These are phyloP conservation scores for Dendronephthya gigantea DNA, from an alignment of 64 coral and sea anemone species.

Conservation along the genomic window DNA sequence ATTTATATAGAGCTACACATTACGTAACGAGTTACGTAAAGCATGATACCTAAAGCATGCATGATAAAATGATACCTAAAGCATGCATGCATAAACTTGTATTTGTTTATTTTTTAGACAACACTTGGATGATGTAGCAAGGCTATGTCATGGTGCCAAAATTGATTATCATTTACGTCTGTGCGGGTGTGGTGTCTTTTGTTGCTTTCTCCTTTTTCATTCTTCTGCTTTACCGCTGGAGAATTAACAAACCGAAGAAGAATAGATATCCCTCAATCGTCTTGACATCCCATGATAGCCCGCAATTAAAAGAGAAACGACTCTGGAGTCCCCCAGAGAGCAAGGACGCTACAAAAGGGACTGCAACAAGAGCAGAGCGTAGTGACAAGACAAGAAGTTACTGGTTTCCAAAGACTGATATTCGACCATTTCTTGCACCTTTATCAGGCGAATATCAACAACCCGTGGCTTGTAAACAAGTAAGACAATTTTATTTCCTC, in stretches of 20 bases:
- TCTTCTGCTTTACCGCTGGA: not conserved
- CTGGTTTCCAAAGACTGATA: constrained; percentile 18
- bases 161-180: not conserved
- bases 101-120: no score
- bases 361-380: not conserved
- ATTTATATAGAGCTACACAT: no score
- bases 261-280: constrained; percentile 2
- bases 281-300: constrained; percentile 4
- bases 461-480: not conserved
- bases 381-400: constrained; percentile 11
- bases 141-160: not conserved
- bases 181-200: not conserved
- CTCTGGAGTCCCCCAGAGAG: not conserved
- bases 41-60: no score
- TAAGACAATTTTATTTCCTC: not conserved
- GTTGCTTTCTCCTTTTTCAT: not conserved
- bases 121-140: not conserved
- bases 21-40: no score
- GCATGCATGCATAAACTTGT: no score
- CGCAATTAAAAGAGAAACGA: not conserved
- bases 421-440: not conserved
- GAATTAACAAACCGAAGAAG: not conserved
- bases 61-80: no score
- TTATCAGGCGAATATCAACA: not conserved
- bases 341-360: not conserved